Evolutionary conservation across 2,797 vertebrate genomes (phyloP).

Genomic region (Amniataba percoides): DNA sequence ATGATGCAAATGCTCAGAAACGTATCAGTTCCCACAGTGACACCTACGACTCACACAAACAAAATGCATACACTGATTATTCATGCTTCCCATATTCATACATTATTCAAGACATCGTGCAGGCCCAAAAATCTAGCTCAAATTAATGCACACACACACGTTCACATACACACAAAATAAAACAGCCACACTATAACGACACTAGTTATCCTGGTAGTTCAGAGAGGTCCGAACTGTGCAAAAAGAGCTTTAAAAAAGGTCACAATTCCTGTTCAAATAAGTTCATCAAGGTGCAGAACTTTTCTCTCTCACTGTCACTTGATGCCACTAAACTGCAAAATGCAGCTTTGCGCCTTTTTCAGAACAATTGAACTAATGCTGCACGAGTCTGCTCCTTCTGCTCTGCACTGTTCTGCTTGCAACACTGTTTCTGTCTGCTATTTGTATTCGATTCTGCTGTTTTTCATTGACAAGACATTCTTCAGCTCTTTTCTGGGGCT

Average conservation of each 20-base stretch:
- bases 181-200: neutral
- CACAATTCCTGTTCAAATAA: neutral
- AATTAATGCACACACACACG: neutral
- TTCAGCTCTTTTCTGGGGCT: conserved; percentile 3
- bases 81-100: conserved; percentile 22
- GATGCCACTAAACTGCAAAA: conserved; percentile 10
- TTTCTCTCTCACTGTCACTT: neutral
- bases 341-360: neutral
- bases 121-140: neutral
- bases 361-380: neutral
- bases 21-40: neutral
- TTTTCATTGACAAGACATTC: conserved; percentile 34
- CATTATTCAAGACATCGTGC: conserved; percentile 28
- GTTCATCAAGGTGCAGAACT: too few relatives aligned
- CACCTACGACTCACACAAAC: neutral
- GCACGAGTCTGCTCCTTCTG: neutral
- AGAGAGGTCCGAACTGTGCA: neutral
- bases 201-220: neutral
- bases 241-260: conserved; percentile 1
- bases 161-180: neutral
- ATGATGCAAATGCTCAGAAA: neutral
- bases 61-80: conserved; percentile 23
- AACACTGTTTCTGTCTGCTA: neutral
- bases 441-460: conserved; percentile 32
- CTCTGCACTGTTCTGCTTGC: neutral